Evolutionary conservation across 37 sponge, comb jelly and placozoan species (phyloP).

Genomic region (Haliclona indistincta): DNA sequence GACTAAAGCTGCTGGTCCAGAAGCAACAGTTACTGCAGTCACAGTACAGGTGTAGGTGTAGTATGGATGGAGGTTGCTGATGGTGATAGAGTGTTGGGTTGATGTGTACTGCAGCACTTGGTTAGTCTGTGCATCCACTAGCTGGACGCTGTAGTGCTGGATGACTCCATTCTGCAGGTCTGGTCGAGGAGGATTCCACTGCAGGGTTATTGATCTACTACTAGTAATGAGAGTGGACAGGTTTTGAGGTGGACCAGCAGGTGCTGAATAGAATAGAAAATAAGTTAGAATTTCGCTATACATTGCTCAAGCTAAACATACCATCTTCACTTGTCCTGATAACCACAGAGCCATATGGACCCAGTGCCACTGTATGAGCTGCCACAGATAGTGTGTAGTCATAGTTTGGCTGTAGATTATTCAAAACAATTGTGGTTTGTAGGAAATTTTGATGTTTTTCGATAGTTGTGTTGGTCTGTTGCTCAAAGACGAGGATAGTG

Average conservation of each 20-base stretch:
- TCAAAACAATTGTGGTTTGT: background rate
- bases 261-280: background rate
- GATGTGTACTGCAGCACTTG: background rate
- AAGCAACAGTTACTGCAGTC: constrained; percentile 25
- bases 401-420: constrained; percentile 25
- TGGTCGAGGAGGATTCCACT: constrained; percentile 17
- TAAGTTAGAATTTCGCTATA: background rate
- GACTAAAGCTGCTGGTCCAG: constrained; percentile 3
- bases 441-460: background rate
- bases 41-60: constrained; percentile 16
- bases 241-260: constrained; percentile 5
- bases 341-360: constrained; percentile 6
- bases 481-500: background rate
- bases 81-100: background rate
- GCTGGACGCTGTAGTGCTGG: background rate
- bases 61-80: background rate
- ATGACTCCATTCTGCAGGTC: constrained; percentile 27
- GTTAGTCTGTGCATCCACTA: background rate
- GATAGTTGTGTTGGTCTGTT: background rate
- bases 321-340: constrained; percentile 1
- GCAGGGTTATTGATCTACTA: background rate
- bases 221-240: background rate
- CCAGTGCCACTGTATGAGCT: constrained; percentile 30
- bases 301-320: background rate
- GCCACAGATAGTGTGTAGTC: constrained; percentile 8